Percentiles rank a stretch among this genome's conserved stretches.
phyloP scores from a whole-genome alignment of 1,140 invertebrate species.

The Cylas formicarius region DNA sequence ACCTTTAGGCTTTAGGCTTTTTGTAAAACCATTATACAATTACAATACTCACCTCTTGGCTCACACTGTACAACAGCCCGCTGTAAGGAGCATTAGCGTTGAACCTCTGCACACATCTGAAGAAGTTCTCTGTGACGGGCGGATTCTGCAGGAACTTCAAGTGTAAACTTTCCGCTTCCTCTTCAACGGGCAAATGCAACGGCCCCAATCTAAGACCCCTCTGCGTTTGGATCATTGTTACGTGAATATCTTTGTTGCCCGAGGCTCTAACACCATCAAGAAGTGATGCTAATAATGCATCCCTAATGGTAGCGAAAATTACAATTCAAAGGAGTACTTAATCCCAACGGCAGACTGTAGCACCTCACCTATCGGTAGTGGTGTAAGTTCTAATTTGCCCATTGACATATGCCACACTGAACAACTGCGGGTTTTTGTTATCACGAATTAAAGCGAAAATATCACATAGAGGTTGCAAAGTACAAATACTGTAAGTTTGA shows the following conservation, averaged over 20 bases:
- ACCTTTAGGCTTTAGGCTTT: background rate
- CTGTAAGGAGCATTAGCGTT: constrained; percentile 98
- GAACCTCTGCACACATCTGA: constrained; percentile 82
- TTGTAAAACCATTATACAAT: constrained; percentile 2
- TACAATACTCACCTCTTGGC: constrained; percentile 76
- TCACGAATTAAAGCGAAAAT: constrained; percentile 89
- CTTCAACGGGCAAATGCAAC: constrained; percentile 79
- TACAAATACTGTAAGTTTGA: constrained; percentile 87
- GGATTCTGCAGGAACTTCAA: constrained; percentile 73
- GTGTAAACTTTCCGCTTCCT: constrained; percentile 88
- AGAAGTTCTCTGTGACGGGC: constrained; percentile 44
- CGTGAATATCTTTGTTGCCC: constrained; percentile 95
- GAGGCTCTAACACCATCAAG: constrained; percentile 93
- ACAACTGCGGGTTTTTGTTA: constrained; percentile 86
- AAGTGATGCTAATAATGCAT: constrained; percentile 89
- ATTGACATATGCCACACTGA: constrained; percentile 91
- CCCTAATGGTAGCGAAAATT: constrained; percentile 50
- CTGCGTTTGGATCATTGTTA: constrained; percentile 76
- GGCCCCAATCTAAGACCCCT: constrained; percentile 84
- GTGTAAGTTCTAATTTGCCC: constrained; percentile 82
- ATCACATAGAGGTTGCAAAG: constrained; percentile 79
- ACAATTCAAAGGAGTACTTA: constrained; percentile 4
- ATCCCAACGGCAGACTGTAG: constrained; percentile 8
- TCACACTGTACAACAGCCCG: constrained; percentile 91
- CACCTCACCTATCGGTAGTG: constrained; percentile 65